Percentiles rank a stretch among this genome's conserved stretches.
Evolutionary conservation across 2,888 invertebrate species (phyloP).

Genomic region (Philonicus albiceps): DNA sequence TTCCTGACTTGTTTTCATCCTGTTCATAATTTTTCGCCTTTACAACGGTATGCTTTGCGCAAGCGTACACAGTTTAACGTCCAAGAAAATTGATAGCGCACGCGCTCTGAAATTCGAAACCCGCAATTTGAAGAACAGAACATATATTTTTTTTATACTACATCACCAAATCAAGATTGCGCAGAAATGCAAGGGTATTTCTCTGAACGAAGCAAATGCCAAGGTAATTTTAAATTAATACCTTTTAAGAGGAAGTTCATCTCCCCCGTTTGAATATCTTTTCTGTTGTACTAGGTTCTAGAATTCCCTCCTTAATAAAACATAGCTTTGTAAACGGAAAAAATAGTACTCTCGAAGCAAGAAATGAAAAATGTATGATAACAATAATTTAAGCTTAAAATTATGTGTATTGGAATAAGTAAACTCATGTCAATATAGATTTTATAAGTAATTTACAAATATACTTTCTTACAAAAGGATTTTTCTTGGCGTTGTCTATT

Average conservation of each 20-base stretch:
- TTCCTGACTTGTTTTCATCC: conserved; percentile 3
- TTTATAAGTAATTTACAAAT: too few relatives aligned
- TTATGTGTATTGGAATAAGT: too few relatives aligned
- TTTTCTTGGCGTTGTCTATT: too few relatives aligned
- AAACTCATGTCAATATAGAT: too few relatives aligned
- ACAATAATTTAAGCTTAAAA: too few relatives aligned
- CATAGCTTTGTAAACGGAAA: neutral
- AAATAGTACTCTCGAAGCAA: too few relatives aligned
- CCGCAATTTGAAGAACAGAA: neutral
- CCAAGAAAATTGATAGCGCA: neutral
- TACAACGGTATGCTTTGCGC: neutral
- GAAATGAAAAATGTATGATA: too few relatives aligned
- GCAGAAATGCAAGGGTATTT: neutral
- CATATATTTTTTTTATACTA: neutral
- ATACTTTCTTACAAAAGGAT: too few relatives aligned
- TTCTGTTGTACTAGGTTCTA: neutral
- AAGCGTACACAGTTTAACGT: neutral
- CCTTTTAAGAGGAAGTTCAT: neutral
- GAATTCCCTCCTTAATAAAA: neutral
- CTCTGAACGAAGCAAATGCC: neutral
- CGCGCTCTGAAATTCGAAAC: conserved; percentile 23
- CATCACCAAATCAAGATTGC: neutral
- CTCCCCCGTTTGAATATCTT: neutral
- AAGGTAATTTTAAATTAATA: neutral
- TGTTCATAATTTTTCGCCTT: neutral